Conservation (phyloP, 2,113 vertebrate species). For the Pycnonotus jocosus region DNA sequence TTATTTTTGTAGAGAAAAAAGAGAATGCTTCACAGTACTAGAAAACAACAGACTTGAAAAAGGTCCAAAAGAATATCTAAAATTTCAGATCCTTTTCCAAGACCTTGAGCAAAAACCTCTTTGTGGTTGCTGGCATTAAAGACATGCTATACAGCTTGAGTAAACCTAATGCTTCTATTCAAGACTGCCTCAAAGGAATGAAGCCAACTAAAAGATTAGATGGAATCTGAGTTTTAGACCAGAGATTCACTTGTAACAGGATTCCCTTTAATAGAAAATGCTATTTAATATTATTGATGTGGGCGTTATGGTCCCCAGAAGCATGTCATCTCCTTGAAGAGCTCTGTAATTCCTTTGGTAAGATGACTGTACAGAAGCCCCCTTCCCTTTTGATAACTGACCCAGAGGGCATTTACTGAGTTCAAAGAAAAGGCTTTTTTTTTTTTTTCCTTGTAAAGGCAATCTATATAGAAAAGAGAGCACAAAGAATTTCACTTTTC, state of each 20-base stretch:
- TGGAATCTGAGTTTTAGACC: conserved; percentile 68
- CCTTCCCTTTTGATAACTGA: conserved; percentile 25
- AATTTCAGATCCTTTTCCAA: conserved; percentile 36
- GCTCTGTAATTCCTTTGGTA: conserved; percentile 44
- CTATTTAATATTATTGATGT: conserved; percentile 68
- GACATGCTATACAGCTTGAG: conserved; percentile 40
- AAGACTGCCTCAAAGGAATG: conserved; percentile 35
- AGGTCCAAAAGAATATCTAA: conserved; percentile 35
- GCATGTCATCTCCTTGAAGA: conserved; percentile 17
- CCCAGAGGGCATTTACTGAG: conserved; percentile 9
- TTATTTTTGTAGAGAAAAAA: neutral
- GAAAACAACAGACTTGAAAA: conserved; percentile 17
- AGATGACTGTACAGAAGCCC: conserved; percentile 14
- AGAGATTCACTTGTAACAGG: conserved; percentile 57
- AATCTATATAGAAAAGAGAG: neutral
- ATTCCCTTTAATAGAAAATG: conserved; percentile 57
- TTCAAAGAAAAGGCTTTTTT: conserved; percentile 48
- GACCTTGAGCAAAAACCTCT: conserved; percentile 21
- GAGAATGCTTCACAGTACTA: neutral
- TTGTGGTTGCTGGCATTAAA: conserved; percentile 49
- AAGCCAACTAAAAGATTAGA: conserved; percentile 62
- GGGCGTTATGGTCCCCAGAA: conserved; percentile 22
- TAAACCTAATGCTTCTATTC: conserved; percentile 60
- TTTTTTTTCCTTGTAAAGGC: neutral
- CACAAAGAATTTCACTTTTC: neutral